Evolutionary conservation across 2,888 invertebrate genomes (phyloP), one percentile per base, ranked within the genome.

Genomic region (Clitarchus hookeri): DNA sequence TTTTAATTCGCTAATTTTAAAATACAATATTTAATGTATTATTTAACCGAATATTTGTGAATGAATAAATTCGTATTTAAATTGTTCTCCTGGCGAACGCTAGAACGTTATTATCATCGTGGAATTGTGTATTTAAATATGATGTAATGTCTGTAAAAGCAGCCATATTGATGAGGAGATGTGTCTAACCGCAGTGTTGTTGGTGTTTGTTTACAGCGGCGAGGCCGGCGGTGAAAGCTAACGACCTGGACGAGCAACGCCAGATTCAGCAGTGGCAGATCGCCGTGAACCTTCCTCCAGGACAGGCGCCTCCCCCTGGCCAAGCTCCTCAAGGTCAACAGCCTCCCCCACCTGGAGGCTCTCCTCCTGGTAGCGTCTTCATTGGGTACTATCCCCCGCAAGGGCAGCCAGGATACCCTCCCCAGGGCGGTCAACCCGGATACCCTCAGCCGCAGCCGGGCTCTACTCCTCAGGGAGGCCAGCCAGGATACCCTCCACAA

Each of bases 251-350:
- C 44, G 80, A 87, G 27, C 53, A 85, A 36, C 83, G 89, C 16
- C 89, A 89, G 85, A 88, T 90, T 25, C 90, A 90, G 86, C 90
- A 90, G 87, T 89, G 89, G 88, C 90, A 90, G 86, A 88, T 90
- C 25, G 89, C 89, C 0, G 89, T 90, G 36, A 88, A 89, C 19
- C 85, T 89, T 19, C 89, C 90, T 0, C 16, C 85, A 83, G 82
- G 82, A 12, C 82, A 82, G 44, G 82, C 82, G 6, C 82, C 82
- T 11, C 82, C 82, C 27, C 65, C 65, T n/a, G 65, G 65, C 25
- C 83, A 85, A 9, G 85, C 53, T 23, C 83, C 85, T 19, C 84
- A 84, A 36, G 86, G 86, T 36, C 86, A 85, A 48, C 87, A 84
- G 44, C 86, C 87, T 13, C 88, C 88, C 44, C 86, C 85, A 44